Conservation (phyloP, 37 sponge, comb jelly and placozoan genomes). For the Eunapius fragilis region DNA sequence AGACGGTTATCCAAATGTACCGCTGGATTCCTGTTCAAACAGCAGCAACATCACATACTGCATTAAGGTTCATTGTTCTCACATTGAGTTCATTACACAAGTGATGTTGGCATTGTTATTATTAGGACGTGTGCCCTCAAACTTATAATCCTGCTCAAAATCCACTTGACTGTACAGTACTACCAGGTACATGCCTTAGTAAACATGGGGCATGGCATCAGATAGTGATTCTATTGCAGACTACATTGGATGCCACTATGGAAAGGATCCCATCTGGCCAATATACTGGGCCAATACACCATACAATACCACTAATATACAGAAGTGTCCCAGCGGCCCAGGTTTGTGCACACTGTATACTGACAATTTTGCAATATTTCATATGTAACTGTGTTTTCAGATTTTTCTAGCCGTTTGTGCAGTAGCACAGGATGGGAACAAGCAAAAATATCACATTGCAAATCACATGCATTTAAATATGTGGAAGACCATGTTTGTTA, state of each 20-base stretch:
- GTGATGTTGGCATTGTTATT: background rate
- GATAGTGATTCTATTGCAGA: slow-evolving; percentile 2
- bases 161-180: slow-evolving; percentile 5
- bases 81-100: background rate
- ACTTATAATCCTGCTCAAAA: slow-evolving; percentile 31
- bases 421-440: too few relatives aligned
- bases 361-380: too few relatives aligned
- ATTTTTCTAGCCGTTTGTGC: too few relatives aligned
- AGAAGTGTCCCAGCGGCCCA: slow-evolving; percentile 36
- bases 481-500: too few relatives aligned
- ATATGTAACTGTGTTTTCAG: too few relatives aligned
- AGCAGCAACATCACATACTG: background rate
- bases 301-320: slow-evolving; percentile 5
- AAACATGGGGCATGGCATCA: too few relatives aligned
- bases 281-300: slow-evolving; percentile 57
- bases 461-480: too few relatives aligned
- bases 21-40: slow-evolving; percentile 17
- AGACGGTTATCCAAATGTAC: slow-evolving; percentile 45
- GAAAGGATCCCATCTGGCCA: background rate
- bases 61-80: background rate
- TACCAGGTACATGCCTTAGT: background rate
- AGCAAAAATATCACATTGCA: too few relatives aligned
- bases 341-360: background rate
- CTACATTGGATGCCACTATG: slow-evolving; percentile 43
- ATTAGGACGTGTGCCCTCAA: slow-evolving; percentile 53